A percentile compares a stretch with the other conserved stretches of the same genome.
Evolutionary conservation across 2,113 vertebrate species (phyloP).

Genomic region (Zapus hudsonius): DNA sequence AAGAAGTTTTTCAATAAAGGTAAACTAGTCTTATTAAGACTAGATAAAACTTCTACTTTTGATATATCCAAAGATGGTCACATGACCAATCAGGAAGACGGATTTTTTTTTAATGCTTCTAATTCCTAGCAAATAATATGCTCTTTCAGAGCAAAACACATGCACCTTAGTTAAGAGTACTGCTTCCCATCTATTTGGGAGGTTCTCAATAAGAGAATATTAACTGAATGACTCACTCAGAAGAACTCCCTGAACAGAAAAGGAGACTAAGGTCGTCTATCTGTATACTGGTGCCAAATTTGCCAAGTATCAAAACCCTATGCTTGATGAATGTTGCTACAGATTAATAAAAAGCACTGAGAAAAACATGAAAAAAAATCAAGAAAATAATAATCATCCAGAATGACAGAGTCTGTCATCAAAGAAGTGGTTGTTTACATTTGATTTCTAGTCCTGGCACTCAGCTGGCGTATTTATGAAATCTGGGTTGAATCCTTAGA

Average conservation of each 20-base stretch:
- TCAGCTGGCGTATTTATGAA: not conserved
- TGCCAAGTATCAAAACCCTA: not conserved
- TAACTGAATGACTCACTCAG: not conserved
- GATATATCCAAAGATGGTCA: not conserved
- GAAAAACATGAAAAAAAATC: not conserved
- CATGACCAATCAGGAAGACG: not conserved
- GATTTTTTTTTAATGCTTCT: not conserved
- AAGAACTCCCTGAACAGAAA: not conserved
- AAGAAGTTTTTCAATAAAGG: not conserved
- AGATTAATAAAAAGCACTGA: not conserved
- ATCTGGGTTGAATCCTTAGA: not conserved
- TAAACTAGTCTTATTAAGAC: not conserved
- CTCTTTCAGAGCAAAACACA: not conserved
- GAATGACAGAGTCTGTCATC: not conserved
- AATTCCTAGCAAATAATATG: not conserved
- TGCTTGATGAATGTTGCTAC: not conserved
- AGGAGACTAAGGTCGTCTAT: not conserved
- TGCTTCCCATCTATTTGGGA: not conserved
- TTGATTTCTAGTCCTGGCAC: not conserved
- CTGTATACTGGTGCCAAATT: not conserved
- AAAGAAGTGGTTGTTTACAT: not conserved
- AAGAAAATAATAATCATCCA: not conserved
- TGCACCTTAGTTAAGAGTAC: not conserved
- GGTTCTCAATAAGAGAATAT: not conserved
- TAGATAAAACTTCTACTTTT: not conserved